Base-by-base conservation (phyloP, 2,888 invertebrate genomes). In the Zygaena filipendulae region DNA sequence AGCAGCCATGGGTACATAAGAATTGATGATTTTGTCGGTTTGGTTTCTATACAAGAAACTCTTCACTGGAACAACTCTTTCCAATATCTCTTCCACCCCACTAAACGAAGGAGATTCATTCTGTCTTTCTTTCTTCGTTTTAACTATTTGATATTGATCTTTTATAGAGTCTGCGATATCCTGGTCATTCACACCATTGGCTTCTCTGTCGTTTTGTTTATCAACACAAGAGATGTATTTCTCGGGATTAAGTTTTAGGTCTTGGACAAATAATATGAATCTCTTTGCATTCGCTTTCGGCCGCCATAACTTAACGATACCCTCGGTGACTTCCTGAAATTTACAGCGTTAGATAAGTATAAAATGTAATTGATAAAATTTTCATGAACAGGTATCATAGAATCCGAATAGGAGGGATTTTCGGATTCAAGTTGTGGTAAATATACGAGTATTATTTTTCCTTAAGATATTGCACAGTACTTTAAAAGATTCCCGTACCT, bases 21-120 rank as follows among this genome's bases (percentile, higher is more conserved):
- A 70, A 5, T 66, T 66, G 1, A 52, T 40, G 12, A 52, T 47
- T 41, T 62, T 56, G 3, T 57, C 52, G 19, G 35, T 36, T 31
- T 68, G 63, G 21, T 74, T 58, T 47, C 75, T 67, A 29, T 81
- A 81, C 1, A 81, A 38, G 40, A 80, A 81, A 36, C 81, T 81
- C 39, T 75, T 80, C 0, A 71, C 64, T 19, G 72, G 71, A 2
- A 70, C 69, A 16, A 79, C 50, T 40, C 48, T 68, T 31, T 62
- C 67, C 3, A 77, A 43, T 14, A 79, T 46, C 21, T 77, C 79
- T 39, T 77, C 79, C 2, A 72, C 66, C 7, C 16, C 7, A 6
- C 40, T 58, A 13, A 58, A 49, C 2, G 42, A 33, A 19, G 40
- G 25, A 3, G 41, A 29, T 2, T 47, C 46, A 25, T 51, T 49